Evolutionary conservation across 2,888 invertebrate genomes (phyloP), one percentile per base, ranked within the genome.

Genomic region (Panopea generosa): DNA sequence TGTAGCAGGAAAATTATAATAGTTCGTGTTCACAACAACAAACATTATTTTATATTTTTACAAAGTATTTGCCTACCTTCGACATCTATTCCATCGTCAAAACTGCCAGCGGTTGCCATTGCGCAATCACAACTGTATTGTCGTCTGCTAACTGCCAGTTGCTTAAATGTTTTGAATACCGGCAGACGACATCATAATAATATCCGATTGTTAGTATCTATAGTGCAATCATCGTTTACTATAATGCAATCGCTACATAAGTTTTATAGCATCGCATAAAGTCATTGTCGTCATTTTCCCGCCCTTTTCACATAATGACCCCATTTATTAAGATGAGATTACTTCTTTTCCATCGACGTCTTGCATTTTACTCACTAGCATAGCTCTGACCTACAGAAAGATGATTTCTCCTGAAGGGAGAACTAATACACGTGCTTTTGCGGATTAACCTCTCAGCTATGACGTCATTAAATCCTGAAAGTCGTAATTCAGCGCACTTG

Each of bases 361-460:
- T 33, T 33, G 33, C 33, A 33, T 33, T 33, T 33, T 33, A 33
- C 33, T 33, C 33, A 50, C 50, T 50, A 20, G 11, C 50, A n/a
- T 22, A 50, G 24, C 50, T 50, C 50, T 24, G 50, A 50, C n/a
- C 22, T 50, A 50, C 9, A 50, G 50, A 50, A 50, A 20, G 50
- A 22, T 50, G 50, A 50, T 50, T 50, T 50, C 50, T 24, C 50
- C 24, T 24, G 11, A 50, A 24, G 50, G 50, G 50, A 50, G 20
- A 68, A 68, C 49, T 68, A 50, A 68, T 53, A 68, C 68, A 68
- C 68, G 68, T 68, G 68, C 60, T 52, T 60, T 68, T 52, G 60
- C 53, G 68, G 68, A 59, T 68, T 68, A 59, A 68, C 60, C 68
- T 68, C 68, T 68, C 29, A 50, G 33, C 68, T 50, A 68, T 68